These are phyloP conservation scores for Protophormia terraenovae DNA, from an alignment of 2,888 invertebrate species.

Conservation along the genomic window DNA sequence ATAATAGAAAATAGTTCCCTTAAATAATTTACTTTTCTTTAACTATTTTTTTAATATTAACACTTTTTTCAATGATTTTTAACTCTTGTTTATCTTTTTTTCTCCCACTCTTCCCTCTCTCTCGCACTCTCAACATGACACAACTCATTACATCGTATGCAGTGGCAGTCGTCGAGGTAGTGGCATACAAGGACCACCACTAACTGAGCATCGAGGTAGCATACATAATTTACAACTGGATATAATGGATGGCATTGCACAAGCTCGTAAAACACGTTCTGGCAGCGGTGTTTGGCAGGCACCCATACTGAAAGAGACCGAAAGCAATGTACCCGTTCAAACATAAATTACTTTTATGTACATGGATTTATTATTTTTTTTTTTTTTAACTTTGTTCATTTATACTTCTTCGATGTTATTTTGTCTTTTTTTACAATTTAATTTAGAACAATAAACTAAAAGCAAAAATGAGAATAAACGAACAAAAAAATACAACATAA, in stretches of 20 bases:
- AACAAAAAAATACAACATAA: background rate
- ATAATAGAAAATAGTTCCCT: too few relatives aligned
- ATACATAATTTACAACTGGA: constrained; percentile 92
- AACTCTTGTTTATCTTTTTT: constrained; percentile 12
- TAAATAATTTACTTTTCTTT: too few relatives aligned
- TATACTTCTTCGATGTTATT: background rate
- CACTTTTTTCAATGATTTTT: constrained; percentile 10
- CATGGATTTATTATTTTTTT: constrained; percentile 1
- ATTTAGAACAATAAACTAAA: constrained; percentile 22
- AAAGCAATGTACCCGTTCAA: constrained; percentile 80
- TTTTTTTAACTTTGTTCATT: background rate
- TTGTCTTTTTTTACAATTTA: constrained; percentile 30
- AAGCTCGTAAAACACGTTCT: constrained; percentile 86
- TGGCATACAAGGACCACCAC: constrained; percentile 85
- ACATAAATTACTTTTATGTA: constrained; percentile 74
- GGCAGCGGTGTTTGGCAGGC: constrained; percentile 86
- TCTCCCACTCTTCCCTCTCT: background rate
- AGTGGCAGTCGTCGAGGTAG: constrained; percentile 80
- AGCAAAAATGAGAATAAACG: background rate
- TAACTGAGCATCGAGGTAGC: constrained; percentile 88
- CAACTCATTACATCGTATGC: constrained; percentile 21
- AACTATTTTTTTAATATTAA: background rate
- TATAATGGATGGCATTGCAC: constrained; percentile 94
- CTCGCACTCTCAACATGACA: background rate
- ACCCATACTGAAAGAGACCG: constrained; percentile 81